A percentile compares a stretch with the other conserved stretches of the same genome.
Evolutionary conservation across 2,113 vertebrate genomes (phyloP).

Genomic region (Gnathochromis pfefferi): DNA sequence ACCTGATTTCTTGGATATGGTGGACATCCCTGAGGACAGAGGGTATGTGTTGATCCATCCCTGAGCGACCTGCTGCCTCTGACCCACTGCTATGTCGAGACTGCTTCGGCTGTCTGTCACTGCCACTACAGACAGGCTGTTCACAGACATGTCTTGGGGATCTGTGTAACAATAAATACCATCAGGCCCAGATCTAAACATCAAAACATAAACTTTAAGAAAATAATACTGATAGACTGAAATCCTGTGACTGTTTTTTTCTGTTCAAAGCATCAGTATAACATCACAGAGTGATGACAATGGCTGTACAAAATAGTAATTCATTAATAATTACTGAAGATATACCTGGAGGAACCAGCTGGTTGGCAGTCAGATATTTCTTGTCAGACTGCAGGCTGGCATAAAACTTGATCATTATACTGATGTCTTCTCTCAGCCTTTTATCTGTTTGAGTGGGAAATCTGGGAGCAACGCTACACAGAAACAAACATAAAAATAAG

Average conservation of each 20-base stretch:
- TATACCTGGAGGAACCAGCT: slow-evolving; percentile 88
- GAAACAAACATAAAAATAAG: background rate
- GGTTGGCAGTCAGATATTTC: slow-evolving; percentile 90
- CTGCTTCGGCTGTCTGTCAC: slow-evolving; percentile 80
- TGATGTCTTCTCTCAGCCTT: slow-evolving; percentile 91
- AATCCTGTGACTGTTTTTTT: background rate
- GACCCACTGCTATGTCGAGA: slow-evolving; percentile 84
- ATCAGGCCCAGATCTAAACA: background rate
- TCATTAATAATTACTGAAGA: background rate
- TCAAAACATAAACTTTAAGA: background rate
- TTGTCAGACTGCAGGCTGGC: slow-evolving; percentile 94
- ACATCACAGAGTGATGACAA: background rate
- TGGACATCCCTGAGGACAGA: slow-evolving; percentile 93
- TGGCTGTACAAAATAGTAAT: background rate
- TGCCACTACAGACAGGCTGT: slow-evolving; percentile 72
- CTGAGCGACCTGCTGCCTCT: slow-evolving; percentile 86
- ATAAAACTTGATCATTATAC: slow-evolving; percentile 93
- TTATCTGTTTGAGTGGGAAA: slow-evolving; percentile 92
- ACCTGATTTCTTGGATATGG: slow-evolving; percentile 98
- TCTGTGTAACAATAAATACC: slow-evolving; percentile 62
- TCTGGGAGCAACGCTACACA: slow-evolving; percentile 79
- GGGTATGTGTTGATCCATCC: slow-evolving; percentile 98
- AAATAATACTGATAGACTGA: background rate
- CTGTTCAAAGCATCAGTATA: background rate
- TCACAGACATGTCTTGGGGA: slow-evolving; percentile 84